These are phyloP conservation scores for Bradysia coprophila DNA, from an alignment of 1,140 invertebrate species.

Conservation along the genomic window DNA sequence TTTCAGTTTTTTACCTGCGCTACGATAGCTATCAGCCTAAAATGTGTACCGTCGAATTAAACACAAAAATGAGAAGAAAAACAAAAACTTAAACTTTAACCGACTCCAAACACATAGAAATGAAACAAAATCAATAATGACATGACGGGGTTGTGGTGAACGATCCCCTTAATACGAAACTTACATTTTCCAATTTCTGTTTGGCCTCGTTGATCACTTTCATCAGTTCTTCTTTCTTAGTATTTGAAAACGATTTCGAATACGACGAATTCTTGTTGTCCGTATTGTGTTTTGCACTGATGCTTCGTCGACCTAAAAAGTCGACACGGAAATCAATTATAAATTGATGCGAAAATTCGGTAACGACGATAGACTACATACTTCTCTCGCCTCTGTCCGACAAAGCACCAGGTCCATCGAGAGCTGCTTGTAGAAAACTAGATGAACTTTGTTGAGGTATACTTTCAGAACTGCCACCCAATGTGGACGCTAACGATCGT, in stretches of 20 bases:
- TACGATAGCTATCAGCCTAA: conserved; percentile 1
- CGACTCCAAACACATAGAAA: too few relatives aligned
- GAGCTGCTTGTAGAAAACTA: conserved; percentile 17
- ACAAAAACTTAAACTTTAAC: too few relatives aligned
- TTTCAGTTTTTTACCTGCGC: neutral
- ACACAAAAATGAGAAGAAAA: too few relatives aligned
- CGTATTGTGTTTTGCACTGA: conserved; percentile 24
- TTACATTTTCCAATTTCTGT: conserved; percentile 73
- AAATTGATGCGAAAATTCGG: neutral
- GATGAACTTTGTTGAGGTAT: conserved; percentile 15
- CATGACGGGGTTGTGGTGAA: too few relatives aligned
- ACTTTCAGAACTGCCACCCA: conserved; percentile 22
- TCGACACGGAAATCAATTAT: neutral
- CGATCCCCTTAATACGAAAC: too few relatives aligned
- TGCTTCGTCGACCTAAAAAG: conserved; percentile 19
- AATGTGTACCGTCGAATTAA: neutral
- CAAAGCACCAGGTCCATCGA: conserved; percentile 18
- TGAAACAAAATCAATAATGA: too few relatives aligned
- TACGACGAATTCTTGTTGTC: conserved; percentile 26
- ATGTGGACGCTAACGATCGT: conserved; percentile 24
- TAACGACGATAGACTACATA: conserved; percentile 6
- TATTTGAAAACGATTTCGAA: conserved; percentile 34
- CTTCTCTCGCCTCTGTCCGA: conserved; percentile 24
- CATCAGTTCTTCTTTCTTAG: conserved; percentile 64
- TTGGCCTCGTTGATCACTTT: conserved; percentile 73